Evolutionary conservation across 2,797 vertebrate genomes (phyloP).

Genomic region (Mastacembelus armatus): DNA sequence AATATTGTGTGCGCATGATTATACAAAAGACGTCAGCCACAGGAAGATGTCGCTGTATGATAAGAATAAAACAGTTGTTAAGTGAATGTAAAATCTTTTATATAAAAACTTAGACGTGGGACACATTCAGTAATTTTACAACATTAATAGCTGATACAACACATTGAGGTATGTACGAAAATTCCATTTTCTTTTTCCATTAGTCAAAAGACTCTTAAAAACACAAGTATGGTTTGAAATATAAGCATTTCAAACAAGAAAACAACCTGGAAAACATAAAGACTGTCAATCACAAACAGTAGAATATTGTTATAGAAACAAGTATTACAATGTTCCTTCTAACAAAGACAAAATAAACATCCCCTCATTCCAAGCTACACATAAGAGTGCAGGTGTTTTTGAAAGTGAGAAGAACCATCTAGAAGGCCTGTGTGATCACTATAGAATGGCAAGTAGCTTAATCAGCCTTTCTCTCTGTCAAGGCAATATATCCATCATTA

Average conservation of each 20-base stretch:
- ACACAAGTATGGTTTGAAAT: conserved; percentile 52
- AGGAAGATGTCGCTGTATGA: not conserved
- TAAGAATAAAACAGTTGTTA: not conserved
- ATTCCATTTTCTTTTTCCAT: conserved; percentile 33
- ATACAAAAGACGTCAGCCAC: conserved; percentile 5
- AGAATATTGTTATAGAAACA: conserved; percentile 40
- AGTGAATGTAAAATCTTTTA: conserved; percentile 56
- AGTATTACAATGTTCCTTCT: conserved; percentile 30
- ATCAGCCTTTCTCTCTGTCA: conserved; percentile 20
- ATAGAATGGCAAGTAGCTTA: not conserved
- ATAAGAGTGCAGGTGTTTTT: conserved; percentile 22
- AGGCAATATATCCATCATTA: conserved; percentile 16
- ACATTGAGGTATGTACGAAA: conserved; percentile 73
- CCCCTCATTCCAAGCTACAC: conserved; percentile 14
- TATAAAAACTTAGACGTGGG: conserved; percentile 50
- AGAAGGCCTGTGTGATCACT: conserved; percentile 23
- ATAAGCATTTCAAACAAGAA: conserved; percentile 43
- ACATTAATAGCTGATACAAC: conserved; percentile 62
- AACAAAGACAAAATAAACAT: conserved; percentile 23
- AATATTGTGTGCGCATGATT: not conserved
- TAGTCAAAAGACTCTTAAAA: conserved; percentile 50
- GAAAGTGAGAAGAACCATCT: conserved; percentile 18
- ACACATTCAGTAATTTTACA: conserved; percentile 64
- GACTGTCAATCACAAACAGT: conserved; percentile 57
- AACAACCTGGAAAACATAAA: conserved; percentile 49